Percentiles rank a stretch among this genome's conserved stretches.
These are phyloP conservation scores for Augochlorella aurata DNA, from an alignment of 2,888 invertebrate genomes.

Conservation along the genomic window DNA sequence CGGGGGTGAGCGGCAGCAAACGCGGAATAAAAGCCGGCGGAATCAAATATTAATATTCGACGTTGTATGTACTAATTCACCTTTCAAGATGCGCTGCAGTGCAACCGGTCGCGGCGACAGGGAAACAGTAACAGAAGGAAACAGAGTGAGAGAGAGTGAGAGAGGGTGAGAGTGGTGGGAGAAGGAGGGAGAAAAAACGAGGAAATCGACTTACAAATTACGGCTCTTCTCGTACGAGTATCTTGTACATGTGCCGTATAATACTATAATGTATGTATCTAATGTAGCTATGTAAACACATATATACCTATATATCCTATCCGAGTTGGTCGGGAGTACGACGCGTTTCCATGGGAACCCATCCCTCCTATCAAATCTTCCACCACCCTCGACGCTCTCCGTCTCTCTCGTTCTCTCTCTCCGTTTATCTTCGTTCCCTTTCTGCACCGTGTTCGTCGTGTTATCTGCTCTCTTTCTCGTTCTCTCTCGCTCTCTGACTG, in stretches of 20 bases:
- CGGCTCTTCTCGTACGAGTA: constrained; percentile 61
- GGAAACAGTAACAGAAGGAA: neutral
- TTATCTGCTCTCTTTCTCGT: neutral
- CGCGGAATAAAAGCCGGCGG: neutral
- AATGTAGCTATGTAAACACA: constrained; percentile 61
- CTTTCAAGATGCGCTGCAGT: constrained; percentile 40
- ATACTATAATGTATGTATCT: constrained; percentile 62
- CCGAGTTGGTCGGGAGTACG: constrained; percentile 69
- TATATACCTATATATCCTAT: constrained; percentile 68
- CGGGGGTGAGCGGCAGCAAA: neutral
- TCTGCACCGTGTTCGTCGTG: neutral
- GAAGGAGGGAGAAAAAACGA: constrained; percentile 31
- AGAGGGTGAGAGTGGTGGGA: neutral
- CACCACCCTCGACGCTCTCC: constrained; percentile 35
- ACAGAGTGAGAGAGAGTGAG: neutral
- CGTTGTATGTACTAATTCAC: constrained; percentile 46
- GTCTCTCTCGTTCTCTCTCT: neutral
- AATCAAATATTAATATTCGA: constrained; percentile 40
- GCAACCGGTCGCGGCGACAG: constrained; percentile 14
- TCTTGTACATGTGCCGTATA: constrained; percentile 61
- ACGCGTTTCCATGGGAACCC: constrained; percentile 79
- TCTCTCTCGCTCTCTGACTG: too few species aligned
- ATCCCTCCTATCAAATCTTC: constrained; percentile 73
- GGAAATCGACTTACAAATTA: constrained; percentile 67
- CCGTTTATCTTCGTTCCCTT: constrained; percentile 17